phyloP scores from a whole-genome alignment of 2,797 vertebrate genomes.

The Sebastes iracundus region DNA sequence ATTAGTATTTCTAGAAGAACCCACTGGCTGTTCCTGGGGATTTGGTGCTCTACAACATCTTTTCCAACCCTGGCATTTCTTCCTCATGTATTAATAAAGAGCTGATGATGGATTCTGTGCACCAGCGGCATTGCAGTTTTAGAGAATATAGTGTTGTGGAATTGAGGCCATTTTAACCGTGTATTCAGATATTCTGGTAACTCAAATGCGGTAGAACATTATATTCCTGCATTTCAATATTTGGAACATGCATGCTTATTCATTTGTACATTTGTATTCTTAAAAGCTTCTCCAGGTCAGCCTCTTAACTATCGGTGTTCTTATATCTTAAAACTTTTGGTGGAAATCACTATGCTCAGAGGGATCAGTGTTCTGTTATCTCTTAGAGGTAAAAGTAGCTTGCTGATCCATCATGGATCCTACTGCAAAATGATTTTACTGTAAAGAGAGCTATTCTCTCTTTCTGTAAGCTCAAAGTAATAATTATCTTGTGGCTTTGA shows the following conservation, averaged over 20 bases:
- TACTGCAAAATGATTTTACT: background rate
- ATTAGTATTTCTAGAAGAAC: slow-evolving; percentile 13
- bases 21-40: background rate
- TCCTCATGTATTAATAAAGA: slow-evolving; percentile 57
- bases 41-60: slow-evolving; percentile 7
- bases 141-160: slow-evolving; percentile 6
- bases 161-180: background rate
- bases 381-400: background rate
- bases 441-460: background rate
- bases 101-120: slow-evolving; percentile 26
- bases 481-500: background rate
- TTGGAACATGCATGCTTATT: background rate
- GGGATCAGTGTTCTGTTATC: background rate
- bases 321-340: background rate
- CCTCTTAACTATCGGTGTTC: background rate
- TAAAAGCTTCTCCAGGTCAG: background rate
- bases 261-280: background rate
- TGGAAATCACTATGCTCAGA: background rate
- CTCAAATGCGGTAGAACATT: background rate
- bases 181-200: slow-evolving; percentile 8
- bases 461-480: background rate
- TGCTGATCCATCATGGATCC: background rate
- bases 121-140: slow-evolving; percentile 24
- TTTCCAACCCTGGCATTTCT: slow-evolving; percentile 20
- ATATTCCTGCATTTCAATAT: background rate